phyloP scores from a whole-genome alignment of 2,888 invertebrate species.

The Orchesella flavescens region DNA sequence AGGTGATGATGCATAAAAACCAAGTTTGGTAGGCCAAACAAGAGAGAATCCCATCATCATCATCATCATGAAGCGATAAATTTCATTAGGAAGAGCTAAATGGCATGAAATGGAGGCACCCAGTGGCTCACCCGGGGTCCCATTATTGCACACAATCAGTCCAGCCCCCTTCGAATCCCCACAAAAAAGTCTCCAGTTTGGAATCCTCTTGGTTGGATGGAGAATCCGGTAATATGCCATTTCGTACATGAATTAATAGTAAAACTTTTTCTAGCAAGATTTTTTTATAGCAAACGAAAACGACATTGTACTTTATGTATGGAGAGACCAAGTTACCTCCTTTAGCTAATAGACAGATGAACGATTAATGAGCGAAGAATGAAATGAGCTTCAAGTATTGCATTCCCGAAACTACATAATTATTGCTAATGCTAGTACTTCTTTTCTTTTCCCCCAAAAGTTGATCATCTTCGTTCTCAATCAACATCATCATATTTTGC shows the following conservation, averaged over 20 bases:
- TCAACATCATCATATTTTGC: constrained; percentile 13
- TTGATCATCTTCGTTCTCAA: neutral
- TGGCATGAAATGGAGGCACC: constrained; percentile 72
- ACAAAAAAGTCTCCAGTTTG: constrained; percentile 68
- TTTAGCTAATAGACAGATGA: constrained; percentile 26
- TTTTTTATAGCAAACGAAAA: constrained; percentile 11
- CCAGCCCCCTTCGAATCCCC: constrained; percentile 71
- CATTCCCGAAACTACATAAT: neutral
- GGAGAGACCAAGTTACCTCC: neutral
- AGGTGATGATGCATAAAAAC: constrained; percentile 72
- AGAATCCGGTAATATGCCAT: constrained; percentile 69
- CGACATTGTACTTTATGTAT: neutral
- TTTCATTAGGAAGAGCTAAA: constrained; percentile 72
- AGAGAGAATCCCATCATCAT: constrained; percentile 53
- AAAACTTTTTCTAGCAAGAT: constrained; percentile 27
- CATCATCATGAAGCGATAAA: constrained; percentile 70
- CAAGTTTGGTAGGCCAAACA: constrained; percentile 72
- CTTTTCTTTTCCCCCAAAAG: neutral
- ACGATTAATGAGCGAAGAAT: constrained; percentile 18
- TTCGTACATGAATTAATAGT: constrained; percentile 62
- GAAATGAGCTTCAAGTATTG: neutral
- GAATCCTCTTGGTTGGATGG: constrained; percentile 66
- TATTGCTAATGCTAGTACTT: neutral
- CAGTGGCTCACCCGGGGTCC: constrained; percentile 71
- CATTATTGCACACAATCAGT: constrained; percentile 73